Percentiles rank a stretch among this genome's conserved stretches.
These are phyloP conservation scores for Lacanobia oleracea DNA, from an alignment of 2,888 invertebrate species.

Conservation along the genomic window DNA sequence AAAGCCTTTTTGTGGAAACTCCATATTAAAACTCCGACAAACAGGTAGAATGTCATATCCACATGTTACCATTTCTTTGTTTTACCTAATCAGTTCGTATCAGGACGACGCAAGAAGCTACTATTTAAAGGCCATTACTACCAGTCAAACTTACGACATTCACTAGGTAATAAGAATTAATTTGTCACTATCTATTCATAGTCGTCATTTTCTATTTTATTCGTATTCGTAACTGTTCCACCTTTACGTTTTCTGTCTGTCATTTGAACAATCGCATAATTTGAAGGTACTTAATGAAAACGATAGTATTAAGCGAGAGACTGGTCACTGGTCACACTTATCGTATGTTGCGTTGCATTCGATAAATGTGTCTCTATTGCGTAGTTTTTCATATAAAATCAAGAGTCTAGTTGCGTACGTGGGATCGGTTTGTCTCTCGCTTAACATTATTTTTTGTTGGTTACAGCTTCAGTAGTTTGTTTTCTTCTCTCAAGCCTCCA, in stretches of 20 bases:
- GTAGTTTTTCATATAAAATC: too few relatives aligned
- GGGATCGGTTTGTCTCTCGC: too few relatives aligned
- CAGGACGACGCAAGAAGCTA: not conserved
- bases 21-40: too few relatives aligned
- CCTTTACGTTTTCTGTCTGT: not conserved
- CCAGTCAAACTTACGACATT: not conserved
- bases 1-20: too few relatives aligned
- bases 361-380: too few relatives aligned
- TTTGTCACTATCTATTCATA: not conserved
- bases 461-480: too few relatives aligned
- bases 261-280: not conserved
- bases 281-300: not conserved
- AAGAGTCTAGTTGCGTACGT: too few relatives aligned
- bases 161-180: constrained; percentile 11
- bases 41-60: too few relatives aligned
- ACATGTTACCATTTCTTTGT: too few relatives aligned
- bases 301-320: not conserved
- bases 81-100: not conserved
- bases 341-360: too few relatives aligned
- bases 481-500: too few relatives aligned
- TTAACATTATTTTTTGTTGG: not conserved
- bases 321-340: too few relatives aligned
- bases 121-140: not conserved
- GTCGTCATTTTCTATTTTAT: constrained; percentile 3
- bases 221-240: not conserved